Conservation (phyloP, 2,797 vertebrate genomes). For the Bovichtus variegatus region DNA sequence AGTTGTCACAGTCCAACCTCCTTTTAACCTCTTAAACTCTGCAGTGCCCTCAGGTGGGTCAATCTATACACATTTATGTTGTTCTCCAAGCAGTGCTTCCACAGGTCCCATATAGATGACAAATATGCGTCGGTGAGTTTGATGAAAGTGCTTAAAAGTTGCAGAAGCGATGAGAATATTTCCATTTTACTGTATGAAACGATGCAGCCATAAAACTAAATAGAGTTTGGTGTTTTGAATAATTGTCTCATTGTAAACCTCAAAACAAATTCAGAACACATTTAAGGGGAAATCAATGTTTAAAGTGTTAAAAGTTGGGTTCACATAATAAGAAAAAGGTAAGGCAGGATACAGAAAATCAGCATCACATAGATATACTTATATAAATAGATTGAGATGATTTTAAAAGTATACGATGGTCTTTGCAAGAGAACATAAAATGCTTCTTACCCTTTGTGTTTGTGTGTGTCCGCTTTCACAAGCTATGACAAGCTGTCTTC, state of each 20-base stretch:
- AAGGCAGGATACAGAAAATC: background rate
- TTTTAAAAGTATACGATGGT: background rate
- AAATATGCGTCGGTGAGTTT: background rate
- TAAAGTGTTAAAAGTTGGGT: background rate
- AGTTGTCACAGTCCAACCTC: background rate
- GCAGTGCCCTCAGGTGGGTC: background rate
- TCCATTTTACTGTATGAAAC: background rate
- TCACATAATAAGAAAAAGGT: background rate
- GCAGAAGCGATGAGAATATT: background rate
- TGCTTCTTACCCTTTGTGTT: background rate
- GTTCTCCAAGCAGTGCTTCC: background rate
- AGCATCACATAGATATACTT: too few species aligned
- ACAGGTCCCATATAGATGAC: background rate
- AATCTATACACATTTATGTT: background rate
- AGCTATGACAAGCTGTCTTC: background rate
- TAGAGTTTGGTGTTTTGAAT: background rate
- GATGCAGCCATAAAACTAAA: background rate
- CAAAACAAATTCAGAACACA: background rate
- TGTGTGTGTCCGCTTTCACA: background rate
- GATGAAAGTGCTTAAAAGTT: background rate
- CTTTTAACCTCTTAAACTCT: background rate
- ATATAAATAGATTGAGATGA: too few species aligned
- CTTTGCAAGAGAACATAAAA: background rate
- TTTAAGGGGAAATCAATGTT: background rate
- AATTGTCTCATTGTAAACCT: background rate